Conservation (phyloP, 2,113 vertebrate species). For the Anseranas semipalmata region DNA sequence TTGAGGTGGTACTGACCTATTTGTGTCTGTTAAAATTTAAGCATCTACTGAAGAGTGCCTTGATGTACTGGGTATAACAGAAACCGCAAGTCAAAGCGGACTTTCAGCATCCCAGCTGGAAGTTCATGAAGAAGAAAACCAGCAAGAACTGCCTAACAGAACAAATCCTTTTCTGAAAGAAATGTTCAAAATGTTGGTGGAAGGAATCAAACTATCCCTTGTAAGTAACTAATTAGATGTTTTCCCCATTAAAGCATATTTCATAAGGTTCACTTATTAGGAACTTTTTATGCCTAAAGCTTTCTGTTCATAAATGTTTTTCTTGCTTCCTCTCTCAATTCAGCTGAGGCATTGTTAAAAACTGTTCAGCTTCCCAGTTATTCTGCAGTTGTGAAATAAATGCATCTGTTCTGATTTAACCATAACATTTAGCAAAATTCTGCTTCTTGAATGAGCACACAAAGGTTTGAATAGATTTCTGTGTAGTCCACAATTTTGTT, state of each 20-base stretch:
- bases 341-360: background rate
- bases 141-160: constrained; percentile 72
- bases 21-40: constrained; percentile 63
- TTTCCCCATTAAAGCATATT: background rate
- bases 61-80: constrained; percentile 88
- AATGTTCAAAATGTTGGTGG: constrained; percentile 88
- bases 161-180: constrained; percentile 91
- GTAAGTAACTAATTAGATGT: constrained; percentile 76
- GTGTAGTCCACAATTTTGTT: background rate
- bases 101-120: constrained; percentile 77
- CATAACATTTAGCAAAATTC: background rate
- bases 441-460: background rate
- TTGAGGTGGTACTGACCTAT: background rate
- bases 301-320: background rate
- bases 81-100: constrained; percentile 79
- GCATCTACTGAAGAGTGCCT: constrained; percentile 86
- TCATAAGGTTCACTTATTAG: background rate
- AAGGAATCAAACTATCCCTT: constrained; percentile 87
- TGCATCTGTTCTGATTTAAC: background rate
- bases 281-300: background rate
- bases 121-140: constrained; percentile 78
- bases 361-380: background rate
- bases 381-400: background rate
- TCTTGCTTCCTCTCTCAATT: background rate
- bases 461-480: background rate